Evolutionary conservation across 1,140 invertebrate genomes (phyloP).

Genomic region (Nasonia longicornis): DNA sequence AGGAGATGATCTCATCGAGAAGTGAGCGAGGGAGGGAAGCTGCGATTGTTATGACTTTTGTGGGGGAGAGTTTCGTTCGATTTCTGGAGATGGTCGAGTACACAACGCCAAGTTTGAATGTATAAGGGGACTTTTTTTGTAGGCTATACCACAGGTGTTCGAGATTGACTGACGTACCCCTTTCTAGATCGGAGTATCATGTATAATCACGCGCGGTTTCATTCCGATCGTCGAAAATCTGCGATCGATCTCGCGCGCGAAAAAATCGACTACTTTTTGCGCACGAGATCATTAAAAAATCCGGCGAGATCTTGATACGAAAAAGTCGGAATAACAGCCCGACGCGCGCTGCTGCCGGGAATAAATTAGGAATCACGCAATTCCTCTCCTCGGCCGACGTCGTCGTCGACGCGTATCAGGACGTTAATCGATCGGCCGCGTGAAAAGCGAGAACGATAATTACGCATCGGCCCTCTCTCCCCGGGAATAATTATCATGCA

Average conservation of each 20-base stretch:
- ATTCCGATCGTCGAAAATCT: too few species aligned
- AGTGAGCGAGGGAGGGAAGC: too few species aligned
- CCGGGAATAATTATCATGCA: slow-evolving; percentile 17
- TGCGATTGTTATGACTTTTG: too few species aligned
- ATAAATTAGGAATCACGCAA: slow-evolving; percentile 22
- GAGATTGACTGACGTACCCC: too few species aligned
- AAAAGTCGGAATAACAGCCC: background rate
- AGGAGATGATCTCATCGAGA: too few species aligned
- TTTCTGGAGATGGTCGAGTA: too few species aligned
- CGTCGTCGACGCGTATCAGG: background rate
- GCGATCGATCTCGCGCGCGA: background rate
- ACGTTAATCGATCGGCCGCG: slow-evolving; percentile 13
- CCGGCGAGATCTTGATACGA: background rate
- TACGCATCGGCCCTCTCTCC: background rate
- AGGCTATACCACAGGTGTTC: too few species aligned
- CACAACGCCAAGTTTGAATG: too few species aligned
- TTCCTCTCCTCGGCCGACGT: background rate
- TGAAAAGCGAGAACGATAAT: slow-evolving; percentile 25
- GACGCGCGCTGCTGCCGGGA: background rate
- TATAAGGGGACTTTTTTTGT: too few species aligned
- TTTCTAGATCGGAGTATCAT: too few species aligned
- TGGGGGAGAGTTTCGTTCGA: too few species aligned
- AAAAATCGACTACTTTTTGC: background rate
- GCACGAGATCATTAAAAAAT: background rate
- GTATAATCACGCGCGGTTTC: too few species aligned